phyloP scores from a whole-genome alignment of 2,888 invertebrate species.

The Junonia oenone region DNA sequence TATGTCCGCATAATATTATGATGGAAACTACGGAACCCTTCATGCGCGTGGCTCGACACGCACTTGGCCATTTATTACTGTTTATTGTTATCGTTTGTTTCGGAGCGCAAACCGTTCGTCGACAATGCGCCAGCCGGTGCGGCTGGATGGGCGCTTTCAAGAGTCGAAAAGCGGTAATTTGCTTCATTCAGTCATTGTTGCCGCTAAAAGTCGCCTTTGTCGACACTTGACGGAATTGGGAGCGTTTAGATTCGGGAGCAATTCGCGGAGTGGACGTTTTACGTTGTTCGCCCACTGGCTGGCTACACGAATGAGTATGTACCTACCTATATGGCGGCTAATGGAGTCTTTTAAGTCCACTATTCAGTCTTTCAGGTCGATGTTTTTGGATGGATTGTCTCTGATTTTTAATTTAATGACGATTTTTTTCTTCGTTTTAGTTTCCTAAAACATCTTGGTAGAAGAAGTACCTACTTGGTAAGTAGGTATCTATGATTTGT shows the following conservation, averaged over 20 bases:
- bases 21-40: too few relatives aligned
- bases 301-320: not conserved
- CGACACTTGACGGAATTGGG: constrained; percentile 73
- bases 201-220: constrained; percentile 76
- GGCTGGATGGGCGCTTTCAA: constrained; percentile 70
- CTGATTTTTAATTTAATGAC: not conserved
- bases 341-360: constrained; percentile 23
- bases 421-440: too few relatives aligned
- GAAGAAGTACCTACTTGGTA: too few relatives aligned
- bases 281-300: constrained; percentile 40
- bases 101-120: constrained; percentile 69
- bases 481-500: too few relatives aligned
- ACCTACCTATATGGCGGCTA: constrained; percentile 16
- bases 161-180: constrained; percentile 75
- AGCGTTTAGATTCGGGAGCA: constrained; percentile 74
- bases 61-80: constrained; percentile 76
- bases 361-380: constrained; percentile 7
- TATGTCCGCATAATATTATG: too few relatives aligned
- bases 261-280: constrained; percentile 64
- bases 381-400: not conserved
- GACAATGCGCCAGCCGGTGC: constrained; percentile 65
- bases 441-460: too few relatives aligned
- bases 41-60: too few relatives aligned
- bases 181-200: constrained; percentile 74
- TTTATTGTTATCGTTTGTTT: constrained; percentile 78